A percentile compares a stretch with the other conserved stretches of the same genome.
These are phyloP conservation scores for Tringa solitaria DNA, from an alignment of 2,113 vertebrate species.

Conservation along the genomic window DNA sequence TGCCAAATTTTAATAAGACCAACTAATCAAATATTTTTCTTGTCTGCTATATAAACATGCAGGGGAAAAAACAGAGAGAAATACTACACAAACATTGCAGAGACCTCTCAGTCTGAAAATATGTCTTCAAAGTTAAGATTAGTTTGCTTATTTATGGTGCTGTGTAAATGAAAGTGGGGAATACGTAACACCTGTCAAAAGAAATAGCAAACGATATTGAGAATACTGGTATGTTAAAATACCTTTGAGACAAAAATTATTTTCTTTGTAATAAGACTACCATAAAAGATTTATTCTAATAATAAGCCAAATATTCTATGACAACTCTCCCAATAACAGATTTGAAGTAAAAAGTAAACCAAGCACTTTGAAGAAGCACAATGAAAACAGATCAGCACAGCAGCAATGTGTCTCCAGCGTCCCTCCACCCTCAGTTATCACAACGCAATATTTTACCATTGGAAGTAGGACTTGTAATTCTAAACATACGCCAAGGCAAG, in stretches of 20 bases:
- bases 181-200: neutral
- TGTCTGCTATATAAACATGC: neutral
- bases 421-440: neutral
- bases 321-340: neutral
- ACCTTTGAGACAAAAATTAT: neutral
- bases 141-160: constrained; percentile 1
- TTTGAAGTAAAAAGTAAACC: neutral
- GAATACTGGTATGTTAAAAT: neutral
- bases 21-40: constrained; percentile 18
- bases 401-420: neutral
- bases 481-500: neutral
- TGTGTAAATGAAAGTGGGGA: neutral
- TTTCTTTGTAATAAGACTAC: constrained; percentile 27
- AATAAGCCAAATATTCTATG: constrained; percentile 25
- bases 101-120: neutral
- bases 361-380: neutral
- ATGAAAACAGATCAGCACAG: neutral
- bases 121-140: neutral
- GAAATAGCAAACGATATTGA: neutral
- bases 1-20: constrained; percentile 3
- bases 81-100: neutral
- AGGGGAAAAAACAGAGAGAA: neutral
- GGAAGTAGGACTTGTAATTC: neutral
- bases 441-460: neutral
- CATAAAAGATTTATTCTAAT: constrained; percentile 40